Base-by-base conservation (phyloP, 2,113 vertebrate genomes). In the Myocastor coypus region DNA sequence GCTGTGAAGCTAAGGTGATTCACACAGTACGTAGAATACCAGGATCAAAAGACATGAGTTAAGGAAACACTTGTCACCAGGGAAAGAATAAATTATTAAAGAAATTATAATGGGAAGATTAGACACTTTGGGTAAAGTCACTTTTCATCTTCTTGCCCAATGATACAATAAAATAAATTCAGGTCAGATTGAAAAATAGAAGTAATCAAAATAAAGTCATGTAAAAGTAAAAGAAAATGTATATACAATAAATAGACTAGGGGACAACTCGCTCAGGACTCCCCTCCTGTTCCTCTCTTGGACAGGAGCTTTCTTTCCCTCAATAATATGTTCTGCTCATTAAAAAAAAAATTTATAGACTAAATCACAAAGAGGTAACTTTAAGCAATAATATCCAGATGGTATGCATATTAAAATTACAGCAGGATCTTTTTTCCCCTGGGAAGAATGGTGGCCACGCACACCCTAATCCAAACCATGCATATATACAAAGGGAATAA, bases 151-250 rank as follows among this genome's bases (percentile, higher is more conserved):
- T 40, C 50, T 83, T 22, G 0, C 34, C 77, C 84, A 34, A 77
- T 20, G 77, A 69, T 46, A 13, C 2, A 37, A 17, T 86, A 89
- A 94, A 55, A 37, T 64, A 94, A 42, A 95, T 93, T 89, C n/a
- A 40, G 89, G 34, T 63, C 80, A 9, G 26, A 40, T 82, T 83
- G 88, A 91, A 91, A 94, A 91, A 50, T 90, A 71, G 34, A 75
- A 86, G 11, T 40, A 46, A 90, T 87, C 73, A 82, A 93, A 94
- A 81, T 87, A 63, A 92, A 96, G 91, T 78, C 10, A 71, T 81
- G 37, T 40, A 82, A 59, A 88, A 34, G 24, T 80, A 57, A 37
- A 92, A 92, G 30, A 86, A 92, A 61, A n/a, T n/a, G 61, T 69
- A 30, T 63, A 40, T 46, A 28, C 3, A 92, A 34, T 46, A 81